Base-by-base conservation (phyloP, 2,888 invertebrate genomes). In the Pachydiplax longipennis region DNA sequence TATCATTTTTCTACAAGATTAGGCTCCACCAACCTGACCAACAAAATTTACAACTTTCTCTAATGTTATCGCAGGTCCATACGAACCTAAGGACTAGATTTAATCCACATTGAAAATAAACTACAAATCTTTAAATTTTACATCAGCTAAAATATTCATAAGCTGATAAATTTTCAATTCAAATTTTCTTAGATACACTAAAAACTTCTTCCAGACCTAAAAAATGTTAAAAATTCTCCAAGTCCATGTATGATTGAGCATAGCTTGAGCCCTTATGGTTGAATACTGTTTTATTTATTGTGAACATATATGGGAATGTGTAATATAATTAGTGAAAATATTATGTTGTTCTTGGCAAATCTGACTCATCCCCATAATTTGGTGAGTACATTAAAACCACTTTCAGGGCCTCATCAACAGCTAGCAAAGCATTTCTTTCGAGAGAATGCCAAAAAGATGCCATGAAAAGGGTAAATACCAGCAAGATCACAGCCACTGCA, bases 381-480 rank as follows among this genome's bases (percentile, higher is more conserved):
- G 87, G 87, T 37, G 37, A 22, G 37, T 87, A 87, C 31, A 61
- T 37, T n/a, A 87, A 65, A 6, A 87, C 87, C 58, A 87, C 87
- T 37, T 87, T 87, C 87, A 87, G 25, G 6, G 87, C 87, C 31
- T 87, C 87, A 58, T 61, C 61, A 13, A 48, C 97, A n/a, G 97
- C 96, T 92, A 96, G 95, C 25, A 97, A 94, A 80, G 97, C 97
- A 94, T 98, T 97, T 92, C 95, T 95, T 93, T 98, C 98, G 92
- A 97, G 97, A 92, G 95, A 95, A 93, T 97, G 97, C 98, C 98
- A 98, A 92, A 98, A 93, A 0, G 97, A 95, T 58, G 96, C 97
- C 98, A 97, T 97, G 92, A 97, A 95, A 31, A 97, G 92, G 91
- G 95, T 95, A 93, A 97, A 98, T 90, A 96, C 95, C 92, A 96